These are phyloP conservation scores for Toxostoma redivivum DNA, from an alignment of 2,113 vertebrate species.

Conservation along the genomic window DNA sequence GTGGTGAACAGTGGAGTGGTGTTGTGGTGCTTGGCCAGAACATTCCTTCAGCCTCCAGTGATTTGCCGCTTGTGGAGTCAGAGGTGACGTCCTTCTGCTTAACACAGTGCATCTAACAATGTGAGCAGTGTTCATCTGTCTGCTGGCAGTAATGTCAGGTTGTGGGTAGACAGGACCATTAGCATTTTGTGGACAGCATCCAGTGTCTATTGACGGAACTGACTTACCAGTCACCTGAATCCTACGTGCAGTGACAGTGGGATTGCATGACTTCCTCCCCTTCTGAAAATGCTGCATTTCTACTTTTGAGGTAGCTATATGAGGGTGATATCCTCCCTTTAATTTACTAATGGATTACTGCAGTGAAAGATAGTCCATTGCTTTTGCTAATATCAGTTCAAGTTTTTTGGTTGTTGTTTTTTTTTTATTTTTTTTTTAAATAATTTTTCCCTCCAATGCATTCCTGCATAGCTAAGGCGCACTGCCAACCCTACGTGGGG, in stretches of 20 bases:
- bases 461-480: neutral
- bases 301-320: neutral
- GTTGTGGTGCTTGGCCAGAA: neutral
- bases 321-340: neutral
- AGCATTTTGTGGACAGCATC: neutral
- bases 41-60: neutral
- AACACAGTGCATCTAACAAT: accelerated
- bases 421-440: neutral
- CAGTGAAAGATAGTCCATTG: neutral
- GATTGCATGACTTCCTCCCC: neutral
- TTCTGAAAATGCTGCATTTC: neutral
- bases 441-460: neutral
- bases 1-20: neutral
- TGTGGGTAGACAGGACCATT: neutral
- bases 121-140: neutral
- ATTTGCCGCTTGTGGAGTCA: neutral
- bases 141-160: neutral
- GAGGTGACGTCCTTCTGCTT: neutral
- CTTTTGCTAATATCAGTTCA: neutral
- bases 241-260: neutral
- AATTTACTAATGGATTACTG: neutral
- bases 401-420: neutral
- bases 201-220: neutral
- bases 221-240: neutral
- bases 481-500: neutral